Conservation (phyloP, 2,888 invertebrate genomes). For the Epistrophe eligans region DNA sequence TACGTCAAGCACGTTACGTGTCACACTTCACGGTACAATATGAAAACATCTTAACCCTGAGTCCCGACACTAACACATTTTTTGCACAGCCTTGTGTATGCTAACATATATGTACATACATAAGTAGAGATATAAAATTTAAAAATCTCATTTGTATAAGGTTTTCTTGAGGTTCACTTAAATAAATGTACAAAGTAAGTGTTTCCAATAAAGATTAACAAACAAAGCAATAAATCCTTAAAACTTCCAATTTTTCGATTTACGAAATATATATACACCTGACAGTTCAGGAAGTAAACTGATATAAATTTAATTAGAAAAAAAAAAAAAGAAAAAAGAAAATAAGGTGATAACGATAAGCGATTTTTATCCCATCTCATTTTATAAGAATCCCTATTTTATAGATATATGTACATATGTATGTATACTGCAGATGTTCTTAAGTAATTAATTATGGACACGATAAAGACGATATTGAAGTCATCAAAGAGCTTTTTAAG, state of each 20-base stretch:
- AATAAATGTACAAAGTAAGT: not conserved
- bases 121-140: too few relatives aligned
- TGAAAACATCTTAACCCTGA: too few relatives aligned
- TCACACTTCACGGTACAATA: too few relatives aligned
- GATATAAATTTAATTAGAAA: slow-evolving; percentile 48
- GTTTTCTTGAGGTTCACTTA: not conserved
- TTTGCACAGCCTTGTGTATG: too few relatives aligned
- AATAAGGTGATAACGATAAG: slow-evolving; percentile 42
- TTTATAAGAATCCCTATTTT: slow-evolving; percentile 30
- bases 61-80: too few relatives aligned
- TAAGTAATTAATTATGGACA: slow-evolving; percentile 55
- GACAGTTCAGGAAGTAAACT: slow-evolving; percentile 30
- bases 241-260: slow-evolving; percentile 21
- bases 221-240: slow-evolving; percentile 22
- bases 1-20: too few relatives aligned
- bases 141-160: not conserved
- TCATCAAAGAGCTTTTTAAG: slow-evolving; percentile 49
- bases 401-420: too few relatives aligned
- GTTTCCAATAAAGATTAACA: slow-evolving; percentile 6
- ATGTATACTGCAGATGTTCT: slow-evolving; percentile 31
- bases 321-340: not conserved
- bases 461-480: slow-evolving; percentile 54
- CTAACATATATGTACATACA: too few relatives aligned
- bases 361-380: slow-evolving; percentile 1
- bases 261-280: slow-evolving; percentile 17